phyloP scores from a whole-genome alignment of 1,140 invertebrate species.

The Pseudachorutes palmiensis region DNA sequence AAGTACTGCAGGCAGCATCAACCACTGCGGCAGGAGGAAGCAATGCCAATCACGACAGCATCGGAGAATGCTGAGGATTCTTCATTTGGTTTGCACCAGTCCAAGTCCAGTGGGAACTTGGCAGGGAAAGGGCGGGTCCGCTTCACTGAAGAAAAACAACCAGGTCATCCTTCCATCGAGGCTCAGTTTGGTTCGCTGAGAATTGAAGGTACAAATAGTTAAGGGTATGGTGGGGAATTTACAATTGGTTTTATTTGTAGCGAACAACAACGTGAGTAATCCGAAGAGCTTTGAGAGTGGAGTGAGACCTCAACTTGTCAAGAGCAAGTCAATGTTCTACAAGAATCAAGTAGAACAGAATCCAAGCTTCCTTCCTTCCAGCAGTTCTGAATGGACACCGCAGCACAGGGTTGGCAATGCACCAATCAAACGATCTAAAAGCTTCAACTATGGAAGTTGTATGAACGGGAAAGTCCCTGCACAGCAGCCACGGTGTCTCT shows the following conservation, averaged over 20 bases:
- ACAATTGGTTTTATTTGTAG: neutral
- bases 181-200: conserved; percentile 19
- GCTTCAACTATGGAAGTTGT: conserved; percentile 21
- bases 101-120: neutral
- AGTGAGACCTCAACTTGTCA: too few relatives aligned
- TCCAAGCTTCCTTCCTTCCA: neutral
- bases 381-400: too few relatives aligned
- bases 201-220: conserved; percentile 16
- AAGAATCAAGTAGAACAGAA: too few relatives aligned
- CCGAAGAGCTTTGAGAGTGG: neutral
- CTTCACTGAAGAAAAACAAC: neutral
- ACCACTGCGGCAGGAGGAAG: neutral
- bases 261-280: neutral
- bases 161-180: conserved; percentile 1
- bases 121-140: neutral
- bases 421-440: conserved; percentile 31
- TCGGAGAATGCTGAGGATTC: too few relatives aligned
- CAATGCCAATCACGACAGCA: too few relatives aligned
- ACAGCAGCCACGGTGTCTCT: neutral
- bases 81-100: too few relatives aligned
- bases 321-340: too few relatives aligned
- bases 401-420: neutral
- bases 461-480: neutral
- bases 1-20: neutral
- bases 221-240: neutral